A percentile compares a stretch with the other conserved stretches of the same genome.
These are phyloP conservation scores for Phymorhynchus buccinoides DNA, from an alignment of 1,140 invertebrate genomes.

Conservation along the genomic window DNA sequence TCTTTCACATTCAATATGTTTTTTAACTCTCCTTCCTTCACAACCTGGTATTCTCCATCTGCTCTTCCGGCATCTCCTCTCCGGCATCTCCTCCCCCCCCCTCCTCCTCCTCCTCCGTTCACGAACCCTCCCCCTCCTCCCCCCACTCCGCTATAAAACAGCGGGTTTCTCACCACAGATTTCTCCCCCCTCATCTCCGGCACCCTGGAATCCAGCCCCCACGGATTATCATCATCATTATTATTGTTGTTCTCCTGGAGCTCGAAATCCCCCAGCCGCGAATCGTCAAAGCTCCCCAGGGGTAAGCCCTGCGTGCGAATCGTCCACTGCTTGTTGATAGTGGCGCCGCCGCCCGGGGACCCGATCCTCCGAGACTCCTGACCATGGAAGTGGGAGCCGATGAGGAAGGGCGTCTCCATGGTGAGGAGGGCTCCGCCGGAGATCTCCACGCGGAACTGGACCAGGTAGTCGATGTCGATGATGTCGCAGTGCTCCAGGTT, in stretches of 20 bases:
- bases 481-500: slow-evolving; percentile 69
- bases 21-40: slow-evolving; percentile 25
- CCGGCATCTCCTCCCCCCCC: slow-evolving; percentile 32
- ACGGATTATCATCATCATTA: slow-evolving; percentile 3
- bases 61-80: slow-evolving; percentile 43
- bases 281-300: slow-evolving; percentile 36
- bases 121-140: slow-evolving; percentile 37
- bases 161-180: slow-evolving; percentile 56
- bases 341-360: background rate
- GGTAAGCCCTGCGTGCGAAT: slow-evolving; percentile 37
- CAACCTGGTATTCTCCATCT: slow-evolving; percentile 57
- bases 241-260: background rate
- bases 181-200: slow-evolving; percentile 53
- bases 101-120: slow-evolving; percentile 11
- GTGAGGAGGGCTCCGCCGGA: slow-evolving; percentile 57
- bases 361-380: slow-evolving; percentile 46
- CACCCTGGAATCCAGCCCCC: slow-evolving; percentile 38
- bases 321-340: slow-evolving; percentile 59
- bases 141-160: no score
- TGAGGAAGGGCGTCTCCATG: slow-evolving; percentile 59
- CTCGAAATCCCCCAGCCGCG: background rate
- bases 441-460: slow-evolving; percentile 69
- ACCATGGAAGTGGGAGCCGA: slow-evolving; percentile 60
- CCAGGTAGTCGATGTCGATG: slow-evolving; percentile 69
- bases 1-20: background rate